Evolutionary conservation across 1,140 invertebrate species (phyloP), one percentile per base, ranked within the genome.

Genomic region (Pomacea maculata): DNA sequence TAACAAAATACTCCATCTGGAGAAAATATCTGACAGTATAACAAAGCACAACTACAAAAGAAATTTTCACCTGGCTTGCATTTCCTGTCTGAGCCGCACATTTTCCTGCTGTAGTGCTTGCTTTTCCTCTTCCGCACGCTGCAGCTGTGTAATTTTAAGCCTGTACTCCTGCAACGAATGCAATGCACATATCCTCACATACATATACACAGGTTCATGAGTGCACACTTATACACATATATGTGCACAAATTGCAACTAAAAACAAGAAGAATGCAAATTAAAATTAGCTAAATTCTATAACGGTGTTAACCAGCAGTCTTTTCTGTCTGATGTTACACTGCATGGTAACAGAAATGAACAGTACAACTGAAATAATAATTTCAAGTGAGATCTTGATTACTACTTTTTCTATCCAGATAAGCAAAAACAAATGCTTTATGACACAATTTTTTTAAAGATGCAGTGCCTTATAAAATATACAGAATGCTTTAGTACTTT

Each of bases 61-160:
- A 14, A 6, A 11, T 21, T 78, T 75, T 73, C 75, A 89, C 88
- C 88, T 86, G 75, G 85, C 79, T 68, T 90, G 88, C 89, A 89
- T 90, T 80, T 90, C 87, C 79, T 90, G 83, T 78, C 86, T 71
- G 17, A 89, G 81, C 63, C 85, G 76, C 19, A 85, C 77, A 73
- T 89, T 90, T 80, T 90, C 89, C 72, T 84, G 80, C 73, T 85
- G 81, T 70, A 90, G 77, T 29, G 75, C 78, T 61, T 85, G 83
- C 77, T 87, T 88, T 61, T 88, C 88, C 67, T 87, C 80, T 70
- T 88, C 85, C 64, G 83, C 79, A 17, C 82, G 72, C 70, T 89
- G 84, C 55, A 90, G 76, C 17, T 82, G 72, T 29, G 79, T 67
- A 21, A 90, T 87, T 68, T 85, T 88, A 54, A 85, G 85, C 72